Evolutionary conservation across 2,888 invertebrate genomes (phyloP), one percentile per base, ranked within the genome.

Genomic region (Leptothorax acervorum): DNA sequence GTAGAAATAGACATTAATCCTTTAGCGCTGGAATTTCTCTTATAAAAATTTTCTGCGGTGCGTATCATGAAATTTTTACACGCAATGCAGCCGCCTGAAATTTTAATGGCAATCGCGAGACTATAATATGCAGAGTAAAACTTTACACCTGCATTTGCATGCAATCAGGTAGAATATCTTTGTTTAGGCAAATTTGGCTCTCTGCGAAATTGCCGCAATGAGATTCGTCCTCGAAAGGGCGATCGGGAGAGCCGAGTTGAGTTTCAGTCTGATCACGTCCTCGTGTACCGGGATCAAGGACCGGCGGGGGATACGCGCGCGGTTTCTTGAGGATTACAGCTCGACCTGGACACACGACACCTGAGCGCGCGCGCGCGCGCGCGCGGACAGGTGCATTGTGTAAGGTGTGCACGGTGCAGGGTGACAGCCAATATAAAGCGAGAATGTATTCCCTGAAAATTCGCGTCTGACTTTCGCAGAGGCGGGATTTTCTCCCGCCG

Each of bases 221-320:
- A 57, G 66, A 55, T 57, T 68, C 45, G 68, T 55, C 31, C 15
- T 31, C 45, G 68, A 23, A 78, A 78, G 75, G 51, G 8, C 68
- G 68, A 68, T 78, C 68, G 31, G n/a, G 45, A 45, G 9, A 57
- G 31, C 68, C 68, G 68, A 57, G 45, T 68, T 15, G 68, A 45
- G 45, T 12, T 62, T 45, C 23, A 78, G 68, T 78, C 78, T 23
- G 78, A 78, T 78, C 78, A 78, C 78, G 78, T 78, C 45, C 57
- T 68, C 66, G 55, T 57, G 31, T 35, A 42, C 63, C 68, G 9
- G 68, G 78, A 78, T 78, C 57, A 68, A 68, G 78, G 45, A 45
- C n/a, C 48, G n/a, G 35, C 8, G 31, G 66, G 23, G 2, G 12
- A 28, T 31, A 12, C 23, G 39, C 45, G 55, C 42, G 78, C n/a